Percentiles rank a stretch among this genome's conserved stretches.
These are phyloP conservation scores for Dioctria linearis DNA, from an alignment of 2,888 invertebrate species.

Conservation along the genomic window DNA sequence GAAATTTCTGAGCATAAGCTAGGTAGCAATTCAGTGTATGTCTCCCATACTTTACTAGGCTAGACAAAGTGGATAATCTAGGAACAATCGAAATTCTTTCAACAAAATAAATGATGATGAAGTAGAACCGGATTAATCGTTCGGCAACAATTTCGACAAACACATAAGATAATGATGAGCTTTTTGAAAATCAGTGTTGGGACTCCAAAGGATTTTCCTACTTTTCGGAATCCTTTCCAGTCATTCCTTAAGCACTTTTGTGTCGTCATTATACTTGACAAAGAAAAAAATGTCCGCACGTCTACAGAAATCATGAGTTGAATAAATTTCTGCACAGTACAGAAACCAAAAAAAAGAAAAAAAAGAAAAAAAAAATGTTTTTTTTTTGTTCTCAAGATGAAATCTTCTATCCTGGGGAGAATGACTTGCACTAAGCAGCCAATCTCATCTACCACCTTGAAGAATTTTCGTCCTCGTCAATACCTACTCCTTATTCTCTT, in stretches of 20 bases:
- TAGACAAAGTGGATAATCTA: constrained; percentile 51
- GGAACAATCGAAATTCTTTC: constrained; percentile 39
- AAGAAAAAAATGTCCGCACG: constrained; percentile 50
- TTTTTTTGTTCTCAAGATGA: constrained; percentile 13
- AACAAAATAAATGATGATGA: constrained; percentile 31
- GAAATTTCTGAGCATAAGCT: constrained; percentile 31
- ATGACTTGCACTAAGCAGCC: constrained; percentile 46
- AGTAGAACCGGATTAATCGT: constrained; percentile 36
- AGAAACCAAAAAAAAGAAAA: background rate
- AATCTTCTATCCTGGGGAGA: constrained; percentile 20
- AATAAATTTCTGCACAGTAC: constrained; percentile 45
- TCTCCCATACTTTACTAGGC: constrained; percentile 14
- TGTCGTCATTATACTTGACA: constrained; percentile 30
- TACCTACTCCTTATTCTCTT: background rate
- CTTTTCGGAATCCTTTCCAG: background rate
- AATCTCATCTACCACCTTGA: constrained; percentile 33
- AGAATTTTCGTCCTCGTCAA: constrained; percentile 10
- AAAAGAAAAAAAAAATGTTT: no score
- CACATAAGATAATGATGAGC: constrained; percentile 9
- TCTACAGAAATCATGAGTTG: constrained; percentile 50
- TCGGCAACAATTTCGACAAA: constrained; percentile 33
- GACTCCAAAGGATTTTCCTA: background rate
- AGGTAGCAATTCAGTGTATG: constrained; percentile 38
- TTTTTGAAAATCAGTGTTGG: constrained; percentile 20
- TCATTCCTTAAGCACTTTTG: background rate